These are phyloP conservation scores for Ormyrus thymus DNA, from an alignment of 2,888 invertebrate species.

Conservation along the genomic window DNA sequence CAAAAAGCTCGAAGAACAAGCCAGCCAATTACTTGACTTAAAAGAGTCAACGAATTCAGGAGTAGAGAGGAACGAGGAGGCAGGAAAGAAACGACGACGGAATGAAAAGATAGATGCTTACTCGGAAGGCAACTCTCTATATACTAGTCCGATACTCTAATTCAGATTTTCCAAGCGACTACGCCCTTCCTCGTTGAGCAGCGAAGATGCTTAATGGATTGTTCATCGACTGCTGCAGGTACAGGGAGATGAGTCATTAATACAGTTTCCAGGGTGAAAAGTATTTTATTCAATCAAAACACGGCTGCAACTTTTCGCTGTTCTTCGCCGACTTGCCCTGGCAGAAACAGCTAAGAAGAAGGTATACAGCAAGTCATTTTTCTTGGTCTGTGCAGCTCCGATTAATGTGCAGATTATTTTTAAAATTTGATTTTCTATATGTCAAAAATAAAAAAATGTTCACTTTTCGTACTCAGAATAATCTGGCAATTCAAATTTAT, in stretches of 20 bases:
- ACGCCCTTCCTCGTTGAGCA: neutral
- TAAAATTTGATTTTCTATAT: too few species aligned
- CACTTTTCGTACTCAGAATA: too few species aligned
- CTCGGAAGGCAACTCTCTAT: constrained; percentile 14
- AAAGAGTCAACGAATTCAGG: constrained; percentile 20
- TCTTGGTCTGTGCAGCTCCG: too few species aligned
- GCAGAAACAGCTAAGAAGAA: too few species aligned
- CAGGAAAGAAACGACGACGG: constrained; percentile 8
- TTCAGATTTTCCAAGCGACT: constrained; percentile 13
- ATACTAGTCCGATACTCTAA: constrained; percentile 31
- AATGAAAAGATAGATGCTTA: constrained; percentile 53
- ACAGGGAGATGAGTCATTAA: constrained; percentile 14
- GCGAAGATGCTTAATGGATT: constrained; percentile 26
- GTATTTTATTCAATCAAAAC: too few species aligned
- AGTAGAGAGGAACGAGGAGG: neutral
- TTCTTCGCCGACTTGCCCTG: too few species aligned
- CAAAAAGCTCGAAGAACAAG: constrained; percentile 28
- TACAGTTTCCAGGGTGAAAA: constrained; percentile 4
- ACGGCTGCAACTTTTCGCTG: too few species aligned
- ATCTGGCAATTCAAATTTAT: too few species aligned
- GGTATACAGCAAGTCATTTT: too few species aligned
- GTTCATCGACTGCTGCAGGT: constrained; percentile 4
- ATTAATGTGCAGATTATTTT: too few species aligned
- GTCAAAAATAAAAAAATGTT: too few species aligned
- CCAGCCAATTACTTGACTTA: constrained; percentile 48